These are phyloP conservation scores for Bugulina stolonifera DNA, from an alignment of 2,888 invertebrate genomes.

Conservation along the genomic window DNA sequence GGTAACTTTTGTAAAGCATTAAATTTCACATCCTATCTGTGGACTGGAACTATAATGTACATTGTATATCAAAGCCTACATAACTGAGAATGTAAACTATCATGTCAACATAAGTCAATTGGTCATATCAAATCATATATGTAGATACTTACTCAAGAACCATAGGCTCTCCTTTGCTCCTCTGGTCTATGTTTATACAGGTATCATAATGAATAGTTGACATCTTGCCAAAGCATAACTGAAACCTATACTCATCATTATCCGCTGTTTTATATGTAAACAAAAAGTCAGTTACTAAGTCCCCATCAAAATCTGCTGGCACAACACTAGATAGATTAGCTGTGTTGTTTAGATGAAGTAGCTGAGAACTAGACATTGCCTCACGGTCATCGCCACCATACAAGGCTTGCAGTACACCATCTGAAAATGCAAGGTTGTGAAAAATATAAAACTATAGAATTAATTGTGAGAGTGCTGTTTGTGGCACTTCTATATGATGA, in stretches of 20 bases:
- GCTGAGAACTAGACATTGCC: background rate
- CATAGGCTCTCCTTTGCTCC: conserved; percentile 14
- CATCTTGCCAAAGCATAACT: background rate
- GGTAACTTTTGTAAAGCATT: too few species aligned
- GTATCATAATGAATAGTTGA: background rate
- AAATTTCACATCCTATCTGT: too few species aligned
- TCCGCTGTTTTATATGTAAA: conserved; percentile 51
- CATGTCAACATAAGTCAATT: too few species aligned
- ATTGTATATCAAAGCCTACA: too few species aligned
- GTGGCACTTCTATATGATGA: too few species aligned
- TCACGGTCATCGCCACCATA: background rate
- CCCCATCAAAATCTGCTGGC: conserved; percentile 91
- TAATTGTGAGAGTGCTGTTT: too few species aligned
- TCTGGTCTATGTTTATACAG: background rate
- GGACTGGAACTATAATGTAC: too few species aligned
- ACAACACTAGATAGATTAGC: conserved; percentile 65
- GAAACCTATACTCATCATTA: background rate
- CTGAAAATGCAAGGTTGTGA: background rate
- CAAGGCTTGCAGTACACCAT: background rate
- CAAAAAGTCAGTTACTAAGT: conserved; percentile 86
- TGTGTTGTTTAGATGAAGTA: background rate
- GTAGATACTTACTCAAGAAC: conserved; percentile 9
- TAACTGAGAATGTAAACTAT: too few species aligned
- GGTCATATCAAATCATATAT: too few species aligned
- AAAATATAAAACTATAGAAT: too few species aligned